A percentile compares a stretch with the other conserved stretches of the same genome.
These are phyloP conservation scores for Babylonia areolata DNA, from an alignment of 1,140 invertebrate genomes.

Conservation along the genomic window DNA sequence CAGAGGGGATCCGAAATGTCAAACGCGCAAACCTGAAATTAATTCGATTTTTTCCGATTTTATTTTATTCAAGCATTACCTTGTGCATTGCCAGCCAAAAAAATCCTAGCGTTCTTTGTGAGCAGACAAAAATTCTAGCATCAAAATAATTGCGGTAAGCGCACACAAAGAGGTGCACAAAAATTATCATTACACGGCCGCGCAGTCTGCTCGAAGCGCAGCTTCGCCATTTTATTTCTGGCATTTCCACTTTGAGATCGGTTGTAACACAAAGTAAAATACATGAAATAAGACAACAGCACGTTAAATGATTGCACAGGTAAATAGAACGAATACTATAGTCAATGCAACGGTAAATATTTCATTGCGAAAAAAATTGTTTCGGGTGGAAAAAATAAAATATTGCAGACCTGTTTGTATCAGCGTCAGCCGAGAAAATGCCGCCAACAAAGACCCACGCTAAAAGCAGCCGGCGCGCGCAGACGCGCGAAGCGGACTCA, in stretches of 20 bases:
- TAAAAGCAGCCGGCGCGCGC: background rate
- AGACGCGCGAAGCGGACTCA: background rate
- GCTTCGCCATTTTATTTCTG: conserved; percentile 16
- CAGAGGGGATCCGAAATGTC: background rate
- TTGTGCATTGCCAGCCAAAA: background rate
- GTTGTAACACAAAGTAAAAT: background rate
- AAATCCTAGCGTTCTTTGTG: conserved; percentile 1
- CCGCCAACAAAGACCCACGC: conserved; percentile 27
- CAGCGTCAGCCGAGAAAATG: background rate
- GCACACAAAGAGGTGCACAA: background rate
- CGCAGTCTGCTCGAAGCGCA: background rate
- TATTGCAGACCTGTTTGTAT: background rate
- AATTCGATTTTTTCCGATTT: conserved; percentile 19
- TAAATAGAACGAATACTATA: background rate
- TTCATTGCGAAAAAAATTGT: background rate
- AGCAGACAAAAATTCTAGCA: background rate
- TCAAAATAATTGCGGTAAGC: background rate
- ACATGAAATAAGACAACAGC: background rate
- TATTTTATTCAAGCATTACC: background rate
- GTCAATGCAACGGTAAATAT: background rate
- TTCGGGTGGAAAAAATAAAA: background rate
- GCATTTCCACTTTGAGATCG: background rate
- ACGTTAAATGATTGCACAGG: background rate
- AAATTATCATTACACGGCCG: background rate
- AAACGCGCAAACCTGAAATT: conserved; percentile 1